Evolutionary conservation across 2,113 vertebrate species (phyloP).

Genomic region (Peromyscus californicus): DNA sequence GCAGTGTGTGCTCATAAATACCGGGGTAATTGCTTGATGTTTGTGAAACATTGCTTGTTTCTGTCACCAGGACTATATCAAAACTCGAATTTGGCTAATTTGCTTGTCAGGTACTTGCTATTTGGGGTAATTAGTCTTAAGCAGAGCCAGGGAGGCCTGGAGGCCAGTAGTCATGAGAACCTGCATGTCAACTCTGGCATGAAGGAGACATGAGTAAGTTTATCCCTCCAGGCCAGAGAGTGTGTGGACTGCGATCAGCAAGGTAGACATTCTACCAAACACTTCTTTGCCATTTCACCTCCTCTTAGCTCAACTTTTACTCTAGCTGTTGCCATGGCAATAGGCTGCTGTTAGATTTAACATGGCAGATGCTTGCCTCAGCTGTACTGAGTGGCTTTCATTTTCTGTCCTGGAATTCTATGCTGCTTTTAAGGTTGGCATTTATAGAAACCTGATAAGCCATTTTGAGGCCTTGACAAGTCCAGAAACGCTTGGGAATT

Average conservation of each 20-base stretch:
- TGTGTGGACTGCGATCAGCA: neutral
- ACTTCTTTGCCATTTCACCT: neutral
- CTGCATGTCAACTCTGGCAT: neutral
- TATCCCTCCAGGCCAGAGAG: neutral
- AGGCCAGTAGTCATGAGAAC: conserved; percentile 31
- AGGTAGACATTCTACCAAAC: neutral
- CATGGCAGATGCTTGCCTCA: neutral
- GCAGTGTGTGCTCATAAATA: conserved; percentile 36
- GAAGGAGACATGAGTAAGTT: neutral
- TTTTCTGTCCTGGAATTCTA: conserved; percentile 2
- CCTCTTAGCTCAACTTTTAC: conserved; percentile 1
- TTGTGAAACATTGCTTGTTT: conserved; percentile 50
- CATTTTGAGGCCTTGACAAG: neutral
- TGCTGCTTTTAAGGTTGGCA: neutral
- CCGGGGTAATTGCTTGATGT: conserved; percentile 52
- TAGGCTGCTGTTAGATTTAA: conserved; percentile 14
- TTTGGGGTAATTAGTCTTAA: conserved; percentile 52
- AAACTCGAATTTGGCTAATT: conserved; percentile 49
- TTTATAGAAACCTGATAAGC: neutral
- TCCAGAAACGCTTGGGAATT: neutral
- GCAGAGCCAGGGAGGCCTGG: neutral
- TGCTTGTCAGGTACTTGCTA: conserved; percentile 28
- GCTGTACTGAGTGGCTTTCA: neutral
- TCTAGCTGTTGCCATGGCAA: conserved; percentile 45
- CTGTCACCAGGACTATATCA: conserved; percentile 42